Evolutionary conservation across 1,140 invertebrate genomes (phyloP), one percentile per base, ranked within the genome.

Genomic region (Pinna nobilis): DNA sequence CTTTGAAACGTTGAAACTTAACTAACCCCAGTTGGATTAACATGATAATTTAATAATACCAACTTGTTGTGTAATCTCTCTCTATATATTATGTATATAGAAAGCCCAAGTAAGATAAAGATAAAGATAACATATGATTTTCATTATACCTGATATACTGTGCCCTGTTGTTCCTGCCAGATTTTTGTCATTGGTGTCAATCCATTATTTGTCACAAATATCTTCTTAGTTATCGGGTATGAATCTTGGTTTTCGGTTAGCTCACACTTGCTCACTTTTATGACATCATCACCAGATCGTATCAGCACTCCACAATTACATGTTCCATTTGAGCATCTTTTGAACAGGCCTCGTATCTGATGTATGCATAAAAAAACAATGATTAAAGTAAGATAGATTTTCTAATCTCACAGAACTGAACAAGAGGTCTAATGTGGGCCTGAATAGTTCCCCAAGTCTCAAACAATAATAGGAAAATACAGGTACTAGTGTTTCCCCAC

Each of bases 271-370:
- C 82, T 77, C 1, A 86, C 50, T 20, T 71, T 72, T 11, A 86
- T 80, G n/a, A 84, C 83, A 67, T 84, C 80, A 76, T 84, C 80
- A 35, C 77, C 80, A 44, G 74, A 78, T 13, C 67, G 74, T 3
- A 81, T 59, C 35, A 70, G 51, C 13, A 84, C 78, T n/a, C 76
- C 84, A 76, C 84, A 85, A 25, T 80, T 80, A 61, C 81, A 82
- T 2, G 74, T 74, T 13, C 78, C 79, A 5, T 30, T 35, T 7
- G 44, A 61, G 53, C 76, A 78, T 25, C 60, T 55, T n/a, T 28
- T 55, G 60, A 81, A 82, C 30, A 70, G 80, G 18, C 67, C 75
- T 23, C 78, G 63, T 4, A 82, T 70, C 82, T 84, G 23, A 18
- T 18, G 41, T 30, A 50, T 41, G 3, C 25, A 37, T 18, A 6